Evolutionary conservation across 2,888 invertebrate genomes (phyloP).

Genomic region (Callosobruchus maculatus): DNA sequence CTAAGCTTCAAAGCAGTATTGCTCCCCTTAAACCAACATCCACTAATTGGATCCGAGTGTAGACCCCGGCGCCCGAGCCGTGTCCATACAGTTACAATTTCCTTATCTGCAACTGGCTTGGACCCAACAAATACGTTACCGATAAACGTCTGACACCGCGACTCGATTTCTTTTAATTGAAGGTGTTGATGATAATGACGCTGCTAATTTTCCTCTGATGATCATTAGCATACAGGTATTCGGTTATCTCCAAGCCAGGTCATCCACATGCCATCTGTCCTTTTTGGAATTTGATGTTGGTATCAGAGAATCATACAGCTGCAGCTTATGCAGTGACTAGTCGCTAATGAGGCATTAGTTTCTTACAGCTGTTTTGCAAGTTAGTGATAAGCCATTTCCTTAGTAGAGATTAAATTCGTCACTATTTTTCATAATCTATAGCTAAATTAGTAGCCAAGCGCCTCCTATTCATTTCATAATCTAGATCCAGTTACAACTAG

Average conservation of each 20-base stretch:
- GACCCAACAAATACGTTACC: not conserved
- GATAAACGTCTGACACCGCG: not conserved
- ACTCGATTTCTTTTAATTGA: not conserved
- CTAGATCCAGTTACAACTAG: too few relatives aligned
- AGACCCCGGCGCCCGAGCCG: not conserved
- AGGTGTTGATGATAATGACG: not conserved
- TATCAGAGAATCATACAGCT: not conserved
- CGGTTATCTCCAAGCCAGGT: not conserved
- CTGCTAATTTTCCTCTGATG: not conserved
- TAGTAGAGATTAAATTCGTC: too few relatives aligned
- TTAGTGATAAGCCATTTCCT: too few relatives aligned
- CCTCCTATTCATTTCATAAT: too few relatives aligned
- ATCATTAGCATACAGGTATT: not conserved
- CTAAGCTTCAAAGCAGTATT: not conserved
- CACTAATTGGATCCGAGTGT: not conserved
- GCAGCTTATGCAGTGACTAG: not conserved
- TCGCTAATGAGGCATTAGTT: too few relatives aligned
- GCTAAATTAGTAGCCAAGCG: too few relatives aligned
- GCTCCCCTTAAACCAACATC: not conserved
- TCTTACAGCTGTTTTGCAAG: too few relatives aligned
- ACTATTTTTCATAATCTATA: too few relatives aligned
- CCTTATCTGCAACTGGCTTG: not conserved
- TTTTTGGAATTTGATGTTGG: not conserved
- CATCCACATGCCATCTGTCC: not conserved
- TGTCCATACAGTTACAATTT: not conserved